Evolutionary conservation across 2,888 invertebrate genomes (phyloP).

Genomic region (Eristalis pertinax): DNA sequence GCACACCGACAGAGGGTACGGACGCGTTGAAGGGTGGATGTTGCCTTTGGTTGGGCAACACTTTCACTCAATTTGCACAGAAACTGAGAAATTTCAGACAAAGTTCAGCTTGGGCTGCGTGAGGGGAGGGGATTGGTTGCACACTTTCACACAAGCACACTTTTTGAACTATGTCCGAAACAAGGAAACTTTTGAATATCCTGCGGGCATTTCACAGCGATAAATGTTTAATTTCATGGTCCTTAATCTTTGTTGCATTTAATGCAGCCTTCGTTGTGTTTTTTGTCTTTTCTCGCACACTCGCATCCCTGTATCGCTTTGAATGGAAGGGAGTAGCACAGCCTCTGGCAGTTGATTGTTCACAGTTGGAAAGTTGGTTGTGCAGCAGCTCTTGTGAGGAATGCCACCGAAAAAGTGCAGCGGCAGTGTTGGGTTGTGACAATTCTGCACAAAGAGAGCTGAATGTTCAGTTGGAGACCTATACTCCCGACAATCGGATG

Average conservation of each 20-base stretch:
- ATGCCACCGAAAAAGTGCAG: neutral
- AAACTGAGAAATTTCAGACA: slow-evolving; percentile 39
- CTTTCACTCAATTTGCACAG: slow-evolving; percentile 66
- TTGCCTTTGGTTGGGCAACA: slow-evolving; percentile 46
- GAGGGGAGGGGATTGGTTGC: neutral
- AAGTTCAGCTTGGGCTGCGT: neutral
- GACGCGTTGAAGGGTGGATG: neutral
- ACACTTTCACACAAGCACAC: slow-evolving; percentile 36
- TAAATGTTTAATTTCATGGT: slow-evolving; percentile 71
- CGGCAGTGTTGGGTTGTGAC: neutral
- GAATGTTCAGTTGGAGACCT: neutral
- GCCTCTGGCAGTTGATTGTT: slow-evolving; percentile 54
- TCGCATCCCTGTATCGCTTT: slow-evolving; percentile 21
- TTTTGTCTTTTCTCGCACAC: neutral
- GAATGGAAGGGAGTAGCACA: slow-evolving; percentile 23
- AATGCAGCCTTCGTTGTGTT: slow-evolving; percentile 21
- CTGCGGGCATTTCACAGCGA: slow-evolving; percentile 62
- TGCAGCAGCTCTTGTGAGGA: neutral
- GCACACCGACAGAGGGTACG: neutral
- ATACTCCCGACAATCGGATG: neutral
- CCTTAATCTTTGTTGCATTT: slow-evolving; percentile 63
- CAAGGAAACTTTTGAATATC: slow-evolving; percentile 64
- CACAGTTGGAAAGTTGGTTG: slow-evolving; percentile 19
- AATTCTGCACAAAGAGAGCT: neutral
- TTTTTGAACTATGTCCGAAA: slow-evolving; percentile 68